Base-by-base conservation (phyloP, 2,888 invertebrate species). In the Hypsopygia costalis region DNA sequence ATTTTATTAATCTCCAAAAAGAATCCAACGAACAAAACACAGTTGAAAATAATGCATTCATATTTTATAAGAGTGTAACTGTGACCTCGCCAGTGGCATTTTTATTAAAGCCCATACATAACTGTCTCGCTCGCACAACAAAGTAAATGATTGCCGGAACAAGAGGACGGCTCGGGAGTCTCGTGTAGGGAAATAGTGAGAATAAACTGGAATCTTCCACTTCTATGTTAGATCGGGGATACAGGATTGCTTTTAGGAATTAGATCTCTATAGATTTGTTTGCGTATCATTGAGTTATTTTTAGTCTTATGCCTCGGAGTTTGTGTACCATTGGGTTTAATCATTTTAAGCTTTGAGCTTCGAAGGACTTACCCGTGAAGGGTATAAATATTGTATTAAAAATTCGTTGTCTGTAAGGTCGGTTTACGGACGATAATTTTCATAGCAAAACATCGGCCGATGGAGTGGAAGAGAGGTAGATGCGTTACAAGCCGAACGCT, bases 61-160 rank as follows among this genome's bases (percentile, higher is more conserved):
- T 12, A 16, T 39, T 28, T 25, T 21, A 43, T 41, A 49, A 46
- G 43, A 46, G 44, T 51, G 31, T 42, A 46, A 37, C 43, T 40
- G 28, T 36, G 44, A 38, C 44, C 51, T 55, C 45, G 40, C 49
- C 25, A 25, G 25, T 52, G 59, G 65, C 59, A 61, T 63, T 71
- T 74, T 70, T 71, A 75, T 70, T 67, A 62, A 65, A 55, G 57
- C 53, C 51, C 55, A 60, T 58, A 58, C 46, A 56, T 54, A 55
- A 55, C 56, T 50, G 56, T 64, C 57, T 55, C 51, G 41, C 60
- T 62, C 46, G 22, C 58, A 54, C 57, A 56, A 66, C 69, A 68
- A 63, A 58, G 61, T 66, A 69, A 70, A 67, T 66, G 62, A 67
- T 64, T 59, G 61, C 64, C 47, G 34, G 20, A 37, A 36, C 39